A percentile compares a stretch with the other conserved stretches of the same genome.
Evolutionary conservation across 2,113 vertebrate species (phyloP).

Genomic region (Calyptommatus sinebrachiatus): DNA sequence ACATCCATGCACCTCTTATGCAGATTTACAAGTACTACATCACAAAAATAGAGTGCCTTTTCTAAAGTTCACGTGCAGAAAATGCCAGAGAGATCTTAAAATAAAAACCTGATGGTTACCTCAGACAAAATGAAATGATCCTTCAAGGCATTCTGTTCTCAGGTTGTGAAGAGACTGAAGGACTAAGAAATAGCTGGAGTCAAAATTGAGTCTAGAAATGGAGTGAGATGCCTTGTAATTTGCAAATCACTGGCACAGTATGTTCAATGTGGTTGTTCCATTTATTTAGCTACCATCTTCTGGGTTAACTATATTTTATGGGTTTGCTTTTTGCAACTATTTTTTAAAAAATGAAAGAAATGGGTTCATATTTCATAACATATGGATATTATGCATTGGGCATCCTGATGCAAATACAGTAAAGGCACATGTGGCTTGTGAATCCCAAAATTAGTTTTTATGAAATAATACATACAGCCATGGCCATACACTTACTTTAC

Average conservation of each 20-base stretch:
- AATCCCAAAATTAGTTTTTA: not conserved
- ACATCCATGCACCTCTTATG: rapidly evolving
- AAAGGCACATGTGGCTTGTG: not conserved
- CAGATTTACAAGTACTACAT: constrained; percentile 1
- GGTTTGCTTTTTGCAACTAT: not conserved
- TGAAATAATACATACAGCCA: not conserved
- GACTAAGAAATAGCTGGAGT: too few species aligned
- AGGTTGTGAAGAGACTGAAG: too few species aligned
- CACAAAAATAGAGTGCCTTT: constrained; percentile 5
- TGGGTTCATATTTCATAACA: not conserved
- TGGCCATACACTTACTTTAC: too few species aligned
- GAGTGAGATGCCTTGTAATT: too few species aligned
- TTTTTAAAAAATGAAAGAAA: not conserved
- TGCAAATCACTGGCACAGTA: too few species aligned
- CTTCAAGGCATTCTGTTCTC: too few species aligned
- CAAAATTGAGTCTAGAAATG: too few species aligned
- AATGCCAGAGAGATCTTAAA: too few species aligned
- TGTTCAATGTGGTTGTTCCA: too few species aligned
- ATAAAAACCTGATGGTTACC: too few species aligned
- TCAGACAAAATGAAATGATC: too few species aligned
- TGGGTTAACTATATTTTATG: not conserved
- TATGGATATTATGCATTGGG: not conserved
- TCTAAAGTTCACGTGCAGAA: not conserved
- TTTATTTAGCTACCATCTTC: too few species aligned
- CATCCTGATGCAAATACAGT: not conserved